Conservation (phyloP, 2,888 invertebrate species). For the Drosophila niveifrons region DNA sequence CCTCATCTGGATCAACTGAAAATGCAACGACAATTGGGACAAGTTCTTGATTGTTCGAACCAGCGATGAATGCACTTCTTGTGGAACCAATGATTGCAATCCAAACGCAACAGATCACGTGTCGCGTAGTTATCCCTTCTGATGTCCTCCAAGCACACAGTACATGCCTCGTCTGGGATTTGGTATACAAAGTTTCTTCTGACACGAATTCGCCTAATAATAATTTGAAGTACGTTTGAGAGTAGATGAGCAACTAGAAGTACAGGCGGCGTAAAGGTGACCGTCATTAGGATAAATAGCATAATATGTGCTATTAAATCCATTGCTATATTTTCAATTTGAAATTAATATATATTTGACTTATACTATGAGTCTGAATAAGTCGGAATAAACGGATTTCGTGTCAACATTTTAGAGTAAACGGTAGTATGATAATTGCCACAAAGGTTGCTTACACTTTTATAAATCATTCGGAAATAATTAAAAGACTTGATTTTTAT, state of each 20-base stretch:
- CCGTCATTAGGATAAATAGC: background rate
- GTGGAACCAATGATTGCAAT: conserved; percentile 31
- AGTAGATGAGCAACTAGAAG: background rate
- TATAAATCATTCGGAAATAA: no score
- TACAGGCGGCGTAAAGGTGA: background rate
- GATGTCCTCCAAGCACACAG: conserved; percentile 18
- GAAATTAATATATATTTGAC: no score
- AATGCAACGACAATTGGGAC: conserved; percentile 26
- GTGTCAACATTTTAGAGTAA: no score
- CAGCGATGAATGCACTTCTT: conserved; percentile 14
- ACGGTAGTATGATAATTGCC: no score
- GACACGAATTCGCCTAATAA: background rate
- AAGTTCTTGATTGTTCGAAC: conserved; percentile 2
- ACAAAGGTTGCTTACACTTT: no score
- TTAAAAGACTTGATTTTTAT: no score
- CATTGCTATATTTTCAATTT: background rate
- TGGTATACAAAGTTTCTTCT: background rate
- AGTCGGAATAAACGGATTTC: no score
- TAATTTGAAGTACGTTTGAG: background rate
- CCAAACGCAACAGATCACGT: background rate
- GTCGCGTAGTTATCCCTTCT: background rate
- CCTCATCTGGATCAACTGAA: background rate
- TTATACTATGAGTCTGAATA: no score
- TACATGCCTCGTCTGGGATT: conserved; percentile 4
- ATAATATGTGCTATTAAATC: background rate